Evolutionary conservation across 2,113 vertebrate species (phyloP), one percentile per base, ranked within the genome.

Genomic region (Odontophorus gujanensis): DNA sequence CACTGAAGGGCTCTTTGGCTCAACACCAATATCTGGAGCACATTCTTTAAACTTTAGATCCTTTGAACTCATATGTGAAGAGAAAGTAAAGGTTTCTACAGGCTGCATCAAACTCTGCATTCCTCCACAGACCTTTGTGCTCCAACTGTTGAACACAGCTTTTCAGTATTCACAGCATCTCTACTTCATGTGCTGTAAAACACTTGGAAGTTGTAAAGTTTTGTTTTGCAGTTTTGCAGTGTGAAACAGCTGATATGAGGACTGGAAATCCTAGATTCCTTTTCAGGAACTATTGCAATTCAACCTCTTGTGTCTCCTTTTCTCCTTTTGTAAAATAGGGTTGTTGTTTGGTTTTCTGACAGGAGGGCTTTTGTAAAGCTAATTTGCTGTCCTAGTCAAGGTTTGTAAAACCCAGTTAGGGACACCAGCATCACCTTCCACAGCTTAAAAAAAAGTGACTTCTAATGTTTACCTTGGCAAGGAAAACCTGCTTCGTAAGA

Each of bases 371-470:
- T 36, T 43, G 30, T 47, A 75, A 89, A 40, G 67, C 18, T 81
- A 57, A 65, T 65, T 83, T 68, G 21, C 40, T 82, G 36, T 94
- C 79, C 25, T 79, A 78, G 73, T 87, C 43, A 58, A 69, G n/a
- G 47, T 58, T 68, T 81, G 40, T 78, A 87, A 87, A 82, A 82
- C 34, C 8, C n/a, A 22, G 40, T 81, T 91, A 85, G 58, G 53
- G 45, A 40, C 59, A 85, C 20, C 55, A 71, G 32, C n/a, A 58
- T 66, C 53, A 85, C 66, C 45, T 65, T 87, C 32, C 25, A 72
- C 48, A 65, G 57, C 42, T 71, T 89, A 20, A 65, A 91, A 89
- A 91, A 53, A 89, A 69, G 50, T 66, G 17, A 47, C 94, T 94
- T 83, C 45, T 81, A 32, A 3, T 53, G 45, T 73, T 94, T 81